These are phyloP conservation scores for Trachelus tabidus DNA, from an alignment of 2,888 invertebrate genomes.

Conservation along the genomic window DNA sequence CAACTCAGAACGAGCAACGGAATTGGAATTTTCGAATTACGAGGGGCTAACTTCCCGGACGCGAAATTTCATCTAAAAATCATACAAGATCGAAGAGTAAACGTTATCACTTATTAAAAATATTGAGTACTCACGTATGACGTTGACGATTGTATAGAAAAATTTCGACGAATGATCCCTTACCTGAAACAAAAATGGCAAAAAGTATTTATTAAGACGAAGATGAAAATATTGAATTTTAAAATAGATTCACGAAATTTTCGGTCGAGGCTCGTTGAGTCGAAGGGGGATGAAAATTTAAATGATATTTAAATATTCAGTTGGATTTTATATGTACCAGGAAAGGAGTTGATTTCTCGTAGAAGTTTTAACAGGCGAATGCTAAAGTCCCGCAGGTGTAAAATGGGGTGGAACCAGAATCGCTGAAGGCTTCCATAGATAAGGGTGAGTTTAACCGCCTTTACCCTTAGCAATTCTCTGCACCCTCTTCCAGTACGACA, in stretches of 20 bases:
- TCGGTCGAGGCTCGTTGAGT: not conserved
- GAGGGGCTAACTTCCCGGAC: no score
- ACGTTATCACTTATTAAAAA: not conserved
- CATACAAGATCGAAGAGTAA: not conserved
- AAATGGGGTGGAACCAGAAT: slow-evolving; percentile 25
- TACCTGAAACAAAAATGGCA: not conserved
- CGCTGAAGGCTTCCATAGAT: not conserved
- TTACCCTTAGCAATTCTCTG: not conserved
- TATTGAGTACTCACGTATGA: not conserved
- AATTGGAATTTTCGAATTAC: no score
- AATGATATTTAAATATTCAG: not conserved
- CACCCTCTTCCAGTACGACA: not conserved
- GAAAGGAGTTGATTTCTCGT: not conserved
- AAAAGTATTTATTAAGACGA: not conserved
- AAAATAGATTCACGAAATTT: not conserved
- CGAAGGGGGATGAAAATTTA: not conserved
- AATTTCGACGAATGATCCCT: not conserved
- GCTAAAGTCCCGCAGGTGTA: slow-evolving; percentile 33
- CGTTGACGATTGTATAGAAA: not conserved
- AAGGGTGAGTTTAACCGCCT: slow-evolving; percentile 4
- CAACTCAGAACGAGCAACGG: no score
- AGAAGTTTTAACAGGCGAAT: not conserved
- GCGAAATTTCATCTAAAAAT: not conserved
- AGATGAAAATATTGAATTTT: not conserved
- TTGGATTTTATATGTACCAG: not conserved